phyloP scores from a whole-genome alignment of 2,797 vertebrate genomes.

The Enteromius viviparus region DNA sequence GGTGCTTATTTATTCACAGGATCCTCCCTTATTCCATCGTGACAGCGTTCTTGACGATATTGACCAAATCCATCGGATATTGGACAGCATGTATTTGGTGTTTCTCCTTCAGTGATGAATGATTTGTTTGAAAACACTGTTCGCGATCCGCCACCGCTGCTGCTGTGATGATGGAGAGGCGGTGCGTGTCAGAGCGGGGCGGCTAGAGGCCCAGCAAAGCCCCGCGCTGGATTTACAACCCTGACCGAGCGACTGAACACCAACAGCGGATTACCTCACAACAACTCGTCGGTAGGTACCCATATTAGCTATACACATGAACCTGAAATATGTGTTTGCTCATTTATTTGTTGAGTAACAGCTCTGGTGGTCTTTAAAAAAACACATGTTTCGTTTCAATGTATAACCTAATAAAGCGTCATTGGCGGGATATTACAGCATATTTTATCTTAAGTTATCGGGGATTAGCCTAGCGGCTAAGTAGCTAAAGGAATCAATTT shows the following conservation, averaged over 20 bases:
- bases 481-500: conserved; percentile 25
- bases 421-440: neutral
- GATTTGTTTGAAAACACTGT: conserved; percentile 38
- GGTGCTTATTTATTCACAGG: conserved; percentile 21
- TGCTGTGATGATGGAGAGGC: conserved; percentile 57
- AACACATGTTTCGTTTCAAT: neutral
- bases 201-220: conserved; percentile 59
- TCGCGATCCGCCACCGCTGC: conserved; percentile 20
- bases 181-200: conserved; percentile 52
- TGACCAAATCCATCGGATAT: neutral
- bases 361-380: neutral
- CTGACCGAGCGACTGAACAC: neutral
- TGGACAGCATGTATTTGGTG: conserved; percentile 20
- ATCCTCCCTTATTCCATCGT: conserved; percentile 8
- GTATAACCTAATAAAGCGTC: neutral
- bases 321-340: neutral
- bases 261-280: conserved; percentile 21
- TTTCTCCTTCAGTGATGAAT: conserved; percentile 40
- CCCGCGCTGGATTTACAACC: conserved; percentile 45
- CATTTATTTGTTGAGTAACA: neutral
- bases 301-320: neutral
- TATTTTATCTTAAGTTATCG: conserved; percentile 32
- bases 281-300: conserved; percentile 21
- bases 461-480: conserved; percentile 39
- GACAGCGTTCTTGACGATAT: conserved; percentile 21